Conservation (phyloP, 2,888 invertebrate genomes). For the Zootermopsis nevadensis region DNA sequence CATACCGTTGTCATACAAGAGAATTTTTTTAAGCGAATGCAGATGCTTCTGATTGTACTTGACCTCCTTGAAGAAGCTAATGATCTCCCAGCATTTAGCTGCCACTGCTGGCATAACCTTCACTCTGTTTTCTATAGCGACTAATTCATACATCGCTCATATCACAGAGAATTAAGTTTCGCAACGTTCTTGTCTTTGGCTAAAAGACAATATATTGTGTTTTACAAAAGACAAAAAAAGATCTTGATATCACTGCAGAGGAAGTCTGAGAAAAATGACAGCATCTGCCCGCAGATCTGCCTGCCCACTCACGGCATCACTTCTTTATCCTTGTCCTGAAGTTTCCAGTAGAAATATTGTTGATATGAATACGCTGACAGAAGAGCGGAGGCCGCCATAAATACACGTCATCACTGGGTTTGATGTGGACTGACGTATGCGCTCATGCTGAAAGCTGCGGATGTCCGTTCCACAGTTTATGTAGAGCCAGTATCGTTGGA, state of each 20-base stretch:
- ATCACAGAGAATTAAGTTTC: too few relatives aligned
- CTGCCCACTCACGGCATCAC: background rate
- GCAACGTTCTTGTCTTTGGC: background rate
- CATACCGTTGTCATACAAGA: too few relatives aligned
- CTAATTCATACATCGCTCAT: too few relatives aligned
- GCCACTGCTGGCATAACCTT: too few relatives aligned
- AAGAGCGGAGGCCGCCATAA: background rate
- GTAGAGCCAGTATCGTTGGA: background rate
- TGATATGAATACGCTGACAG: slow-evolving; percentile 17
- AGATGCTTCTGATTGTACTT: too few relatives aligned
- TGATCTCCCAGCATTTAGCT: too few relatives aligned
- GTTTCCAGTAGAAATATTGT: slow-evolving; percentile 16
- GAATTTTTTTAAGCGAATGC: too few relatives aligned
- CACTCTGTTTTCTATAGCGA: too few relatives aligned
- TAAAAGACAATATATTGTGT: background rate
- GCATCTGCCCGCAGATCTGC: background rate
- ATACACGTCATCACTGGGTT: slow-evolving; percentile 17
- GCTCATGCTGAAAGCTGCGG: slow-evolving; percentile 20
- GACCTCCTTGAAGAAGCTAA: too few relatives aligned
- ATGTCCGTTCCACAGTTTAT: slow-evolving; percentile 12
- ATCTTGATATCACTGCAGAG: background rate
- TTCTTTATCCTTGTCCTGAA: slow-evolving; percentile 2
- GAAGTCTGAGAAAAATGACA: background rate
- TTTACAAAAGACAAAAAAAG: background rate
- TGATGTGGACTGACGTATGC: slow-evolving; percentile 14